Percentiles rank a stretch among this genome's conserved stretches.
phyloP scores from a whole-genome alignment of 2,113 vertebrate species.

The Podarcis raffonei region DNA sequence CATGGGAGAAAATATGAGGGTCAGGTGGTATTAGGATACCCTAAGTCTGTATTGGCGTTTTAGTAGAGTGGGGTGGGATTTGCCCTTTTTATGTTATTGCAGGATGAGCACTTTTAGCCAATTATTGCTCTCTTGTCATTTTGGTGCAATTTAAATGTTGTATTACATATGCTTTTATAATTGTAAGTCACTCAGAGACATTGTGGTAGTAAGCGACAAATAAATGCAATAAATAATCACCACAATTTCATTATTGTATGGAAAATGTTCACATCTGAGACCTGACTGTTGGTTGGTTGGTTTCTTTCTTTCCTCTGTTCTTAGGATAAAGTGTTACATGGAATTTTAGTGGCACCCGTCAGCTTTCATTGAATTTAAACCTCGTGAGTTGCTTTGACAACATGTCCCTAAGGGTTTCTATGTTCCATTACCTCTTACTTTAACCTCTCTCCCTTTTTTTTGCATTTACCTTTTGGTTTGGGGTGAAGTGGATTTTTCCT shows the following conservation, averaged over 20 bases:
- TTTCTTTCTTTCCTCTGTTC: background rate
- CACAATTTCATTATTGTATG: background rate
- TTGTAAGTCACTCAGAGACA: too few relatives aligned
- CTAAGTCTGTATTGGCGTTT: background rate
- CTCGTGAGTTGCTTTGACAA: constrained; percentile 17
- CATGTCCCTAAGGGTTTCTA: constrained; percentile 1
- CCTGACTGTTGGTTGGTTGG: background rate
- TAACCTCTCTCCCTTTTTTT: background rate
- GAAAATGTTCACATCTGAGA: background rate
- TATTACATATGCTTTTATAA: too few relatives aligned
- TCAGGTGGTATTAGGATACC: too few relatives aligned
- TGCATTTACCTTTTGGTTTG: constrained; percentile 12
- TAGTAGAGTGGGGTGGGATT: background rate
- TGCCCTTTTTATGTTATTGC: too few relatives aligned
- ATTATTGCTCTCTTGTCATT: too few relatives aligned
- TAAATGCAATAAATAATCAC: too few relatives aligned
- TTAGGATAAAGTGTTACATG: background rate
- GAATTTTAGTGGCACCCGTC: background rate
- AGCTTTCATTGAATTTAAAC: constrained; percentile 16
- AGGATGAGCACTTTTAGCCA: background rate
- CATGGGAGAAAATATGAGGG: background rate
- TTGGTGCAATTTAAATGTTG: too few relatives aligned
- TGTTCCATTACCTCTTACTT: constrained; percentile 19
- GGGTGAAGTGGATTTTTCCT: background rate
- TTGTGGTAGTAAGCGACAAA: too few relatives aligned